Percentiles rank a stretch among this genome's conserved stretches.
These are phyloP conservation scores for Parnassius orleans DNA, from an alignment of 2,888 invertebrate genomes.

Conservation along the genomic window DNA sequence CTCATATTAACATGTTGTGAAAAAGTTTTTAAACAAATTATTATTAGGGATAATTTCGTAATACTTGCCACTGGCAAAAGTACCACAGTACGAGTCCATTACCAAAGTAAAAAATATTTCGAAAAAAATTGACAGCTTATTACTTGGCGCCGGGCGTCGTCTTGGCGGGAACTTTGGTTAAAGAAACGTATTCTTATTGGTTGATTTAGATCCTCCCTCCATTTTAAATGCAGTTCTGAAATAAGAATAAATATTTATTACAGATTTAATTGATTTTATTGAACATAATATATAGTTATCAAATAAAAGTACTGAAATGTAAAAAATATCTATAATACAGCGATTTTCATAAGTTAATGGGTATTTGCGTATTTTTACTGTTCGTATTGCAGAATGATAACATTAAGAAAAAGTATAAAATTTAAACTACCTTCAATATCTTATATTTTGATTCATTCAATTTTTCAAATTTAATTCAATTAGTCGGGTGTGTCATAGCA, in stretches of 20 bases:
- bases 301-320: too few relatives aligned
- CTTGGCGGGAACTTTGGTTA: background rate
- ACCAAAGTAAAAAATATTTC: too few relatives aligned
- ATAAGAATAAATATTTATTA: background rate
- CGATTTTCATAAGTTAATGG: too few relatives aligned
- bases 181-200: background rate
- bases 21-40: too few relatives aligned
- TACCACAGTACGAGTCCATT: too few relatives aligned
- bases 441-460: background rate
- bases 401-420: background rate
- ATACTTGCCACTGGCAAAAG: too few relatives aligned
- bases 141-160: background rate
- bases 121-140: background rate
- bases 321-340: too few relatives aligned
- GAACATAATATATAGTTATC: background rate
- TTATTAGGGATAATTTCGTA: too few relatives aligned
- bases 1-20: too few relatives aligned
- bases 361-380: too few relatives aligned
- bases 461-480: conserved; percentile 5
- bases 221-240: conserved; percentile 5
- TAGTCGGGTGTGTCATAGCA: conserved; percentile 52
- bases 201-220: background rate
- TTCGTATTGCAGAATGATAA: background rate
- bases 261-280: background rate
- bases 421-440: conserved; percentile 41